These are phyloP conservation scores for Protobothrops flavoviridis DNA, from an alignment of 2,113 vertebrate genomes.

Conservation along the genomic window DNA sequence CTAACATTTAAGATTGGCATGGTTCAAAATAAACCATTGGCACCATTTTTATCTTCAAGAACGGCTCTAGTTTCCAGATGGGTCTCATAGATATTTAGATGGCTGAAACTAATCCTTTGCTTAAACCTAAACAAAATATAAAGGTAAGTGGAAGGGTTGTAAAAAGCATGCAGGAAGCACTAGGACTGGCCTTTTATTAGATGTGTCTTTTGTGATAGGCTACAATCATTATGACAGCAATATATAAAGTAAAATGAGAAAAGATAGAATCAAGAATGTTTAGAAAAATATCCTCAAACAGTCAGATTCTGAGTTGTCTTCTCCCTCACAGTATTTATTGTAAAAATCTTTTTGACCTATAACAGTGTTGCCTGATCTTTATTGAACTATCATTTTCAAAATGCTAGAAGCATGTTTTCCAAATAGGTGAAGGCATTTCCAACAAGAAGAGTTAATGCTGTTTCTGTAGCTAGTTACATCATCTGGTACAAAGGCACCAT, in stretches of 20 bases:
- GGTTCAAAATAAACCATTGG: background rate
- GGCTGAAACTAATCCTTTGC: background rate
- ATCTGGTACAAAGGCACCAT: background rate
- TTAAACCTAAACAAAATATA: background rate
- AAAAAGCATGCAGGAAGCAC: background rate
- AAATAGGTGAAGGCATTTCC: background rate
- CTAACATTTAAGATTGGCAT: background rate
- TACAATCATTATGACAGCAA: background rate
- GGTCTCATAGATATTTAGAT: background rate
- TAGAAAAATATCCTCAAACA: background rate
- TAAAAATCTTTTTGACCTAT: background rate
- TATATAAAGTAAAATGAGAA: background rate
- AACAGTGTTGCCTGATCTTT: background rate
- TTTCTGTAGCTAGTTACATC: background rate
- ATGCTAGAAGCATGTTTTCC: background rate
- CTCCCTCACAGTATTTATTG: background rate
- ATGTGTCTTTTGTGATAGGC: background rate
- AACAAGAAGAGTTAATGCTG: background rate
- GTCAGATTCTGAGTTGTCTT: background rate
- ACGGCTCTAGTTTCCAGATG: background rate
- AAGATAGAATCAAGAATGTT: background rate
- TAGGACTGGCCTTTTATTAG: background rate
- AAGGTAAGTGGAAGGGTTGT: background rate
- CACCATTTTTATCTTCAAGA: background rate
- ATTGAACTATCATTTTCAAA: background rate